Conservation (phyloP, 2,797 vertebrate genomes). For the Hippoglossus hippoglossus region DNA sequence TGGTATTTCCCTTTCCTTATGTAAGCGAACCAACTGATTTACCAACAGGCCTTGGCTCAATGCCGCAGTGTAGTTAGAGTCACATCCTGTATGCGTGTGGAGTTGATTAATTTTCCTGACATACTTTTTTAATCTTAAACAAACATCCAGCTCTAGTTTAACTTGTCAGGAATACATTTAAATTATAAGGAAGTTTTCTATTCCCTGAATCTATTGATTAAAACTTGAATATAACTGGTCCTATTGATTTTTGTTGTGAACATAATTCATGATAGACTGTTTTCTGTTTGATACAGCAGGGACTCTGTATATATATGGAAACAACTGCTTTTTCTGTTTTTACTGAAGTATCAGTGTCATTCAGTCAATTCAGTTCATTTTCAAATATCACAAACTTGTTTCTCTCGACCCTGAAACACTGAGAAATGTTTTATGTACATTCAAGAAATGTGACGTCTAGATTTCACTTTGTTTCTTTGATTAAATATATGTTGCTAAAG, state of each 20-base stretch:
- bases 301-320: not conserved
- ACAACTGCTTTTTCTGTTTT: no score
- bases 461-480: no score
- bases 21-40: not conserved
- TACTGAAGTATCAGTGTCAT: no score
- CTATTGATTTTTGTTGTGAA: not conserved
- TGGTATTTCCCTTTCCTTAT: not conserved
- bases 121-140: not conserved
- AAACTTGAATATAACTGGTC: not conserved
- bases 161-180: no score
- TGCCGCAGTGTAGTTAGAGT: slow-evolving; percentile 27
- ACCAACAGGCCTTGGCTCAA: slow-evolving; percentile 3
- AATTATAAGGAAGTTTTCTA: not conserved
- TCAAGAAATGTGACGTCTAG: not conserved
- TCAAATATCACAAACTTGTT: slow-evolving; percentile 31
- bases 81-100: slow-evolving; percentile 29
- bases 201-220: not conserved
- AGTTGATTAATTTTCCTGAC: not conserved
- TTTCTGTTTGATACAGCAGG: slow-evolving; percentile 1
- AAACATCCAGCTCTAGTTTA: not conserved
- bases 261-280: not conserved
- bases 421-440: slow-evolving; percentile 5
- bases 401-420: slow-evolving; percentile 3
- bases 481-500: not conserved
- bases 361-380: slow-evolving; percentile 19